A percentile compares a stretch with the other conserved stretches of the same genome.
Evolutionary conservation across 2,113 vertebrate genomes (phyloP).

Genomic region (Toxotes jaculatrix): DNA sequence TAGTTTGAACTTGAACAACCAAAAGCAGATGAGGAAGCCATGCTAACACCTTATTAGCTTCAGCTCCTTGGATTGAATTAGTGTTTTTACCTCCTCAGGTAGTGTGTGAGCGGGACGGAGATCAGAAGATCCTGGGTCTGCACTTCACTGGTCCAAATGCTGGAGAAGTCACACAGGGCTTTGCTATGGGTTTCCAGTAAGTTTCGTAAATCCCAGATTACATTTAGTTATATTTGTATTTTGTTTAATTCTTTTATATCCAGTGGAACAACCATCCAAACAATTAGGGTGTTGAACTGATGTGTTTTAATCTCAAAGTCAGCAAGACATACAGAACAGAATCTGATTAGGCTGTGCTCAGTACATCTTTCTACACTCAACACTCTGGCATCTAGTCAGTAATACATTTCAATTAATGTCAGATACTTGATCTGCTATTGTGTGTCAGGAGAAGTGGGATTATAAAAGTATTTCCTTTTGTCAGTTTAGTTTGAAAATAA

Average conservation of each 20-base stretch:
- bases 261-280: not conserved
- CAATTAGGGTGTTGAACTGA: not conserved
- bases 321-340: not conserved
- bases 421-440: not conserved
- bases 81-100: conserved; percentile 81
- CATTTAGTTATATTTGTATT: not conserved
- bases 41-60: not conserved
- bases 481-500: no score
- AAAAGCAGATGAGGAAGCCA: not conserved
- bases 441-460: not conserved
- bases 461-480: not conserved
- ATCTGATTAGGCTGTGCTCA: not conserved
- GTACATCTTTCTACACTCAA: not conserved
- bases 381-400: not conserved
- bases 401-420: not conserved
- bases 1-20: not conserved
- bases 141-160: conserved; percentile 96
- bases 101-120: conserved; percentile 88
- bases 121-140: conserved; percentile 91
- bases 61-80: not conserved
- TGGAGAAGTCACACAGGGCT: conserved; percentile 96
- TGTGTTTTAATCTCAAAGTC: not conserved
- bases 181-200: conserved; percentile 94
- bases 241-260: not conserved
- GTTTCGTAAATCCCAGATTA: conserved; percentile 60